A percentile compares a stretch with the other conserved stretches of the same genome.
phyloP scores from a whole-genome alignment of 2,797 vertebrate genomes.

The Sebastes alutus region DNA sequence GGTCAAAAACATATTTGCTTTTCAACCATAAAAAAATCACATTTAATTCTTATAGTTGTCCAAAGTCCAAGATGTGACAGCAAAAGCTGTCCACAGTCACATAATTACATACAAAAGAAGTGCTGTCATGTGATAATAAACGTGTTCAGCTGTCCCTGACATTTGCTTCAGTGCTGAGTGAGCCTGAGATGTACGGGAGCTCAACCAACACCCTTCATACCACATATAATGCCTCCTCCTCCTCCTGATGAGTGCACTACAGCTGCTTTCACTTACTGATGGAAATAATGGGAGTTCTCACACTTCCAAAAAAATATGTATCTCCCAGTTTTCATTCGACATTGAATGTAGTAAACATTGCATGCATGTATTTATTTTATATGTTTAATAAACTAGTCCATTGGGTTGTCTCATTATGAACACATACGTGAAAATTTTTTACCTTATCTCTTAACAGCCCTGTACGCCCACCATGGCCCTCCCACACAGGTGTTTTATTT shows the following conservation, averaged over 20 bases:
- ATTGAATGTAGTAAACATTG: neutral
- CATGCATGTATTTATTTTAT: neutral
- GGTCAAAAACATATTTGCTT: neutral
- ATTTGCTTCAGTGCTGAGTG: neutral
- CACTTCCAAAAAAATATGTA: neutral
- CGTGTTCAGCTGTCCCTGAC: neutral
- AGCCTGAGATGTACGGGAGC: neutral
- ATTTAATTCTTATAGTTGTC: neutral
- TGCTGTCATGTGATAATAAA: neutral
- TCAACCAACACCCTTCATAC: neutral
- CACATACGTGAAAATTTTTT: neutral
- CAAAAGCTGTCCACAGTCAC: neutral
- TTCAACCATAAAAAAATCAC: slow-evolving; percentile 13
- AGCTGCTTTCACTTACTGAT: slow-evolving; percentile 30
- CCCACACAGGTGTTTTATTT: neutral
- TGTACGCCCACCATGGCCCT: neutral
- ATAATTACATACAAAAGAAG: neutral
- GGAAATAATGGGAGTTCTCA: neutral
- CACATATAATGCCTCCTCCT: slow-evolving; percentile 21
- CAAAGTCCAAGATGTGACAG: slow-evolving; percentile 15
- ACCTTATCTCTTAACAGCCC: neutral
- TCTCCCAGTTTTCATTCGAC: neutral
- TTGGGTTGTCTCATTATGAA: neutral
- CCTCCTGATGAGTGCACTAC: neutral
- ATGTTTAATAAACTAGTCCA: neutral